phyloP scores from a whole-genome alignment of 2,797 vertebrate genomes.

The Syndactyla subalaris region DNA sequence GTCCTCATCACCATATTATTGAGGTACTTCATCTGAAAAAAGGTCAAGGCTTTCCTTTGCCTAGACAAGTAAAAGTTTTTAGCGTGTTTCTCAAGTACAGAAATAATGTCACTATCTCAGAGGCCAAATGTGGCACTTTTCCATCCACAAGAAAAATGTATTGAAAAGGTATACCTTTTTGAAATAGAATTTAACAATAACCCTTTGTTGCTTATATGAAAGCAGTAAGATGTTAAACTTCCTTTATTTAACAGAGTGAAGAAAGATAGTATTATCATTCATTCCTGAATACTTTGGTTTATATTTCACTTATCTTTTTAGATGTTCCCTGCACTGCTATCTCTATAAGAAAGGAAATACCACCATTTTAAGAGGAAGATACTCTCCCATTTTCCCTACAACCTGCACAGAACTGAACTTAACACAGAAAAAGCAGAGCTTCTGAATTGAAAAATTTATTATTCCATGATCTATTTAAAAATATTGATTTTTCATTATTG shows the following conservation, averaged over 20 bases:
- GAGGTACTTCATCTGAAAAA: background rate
- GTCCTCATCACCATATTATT: background rate
- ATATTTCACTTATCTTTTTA: background rate
- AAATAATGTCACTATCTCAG: background rate
- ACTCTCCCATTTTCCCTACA: background rate
- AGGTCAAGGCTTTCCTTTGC: slow-evolving; percentile 20
- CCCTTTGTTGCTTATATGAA: background rate
- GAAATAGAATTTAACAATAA: background rate
- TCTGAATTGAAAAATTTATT: background rate
- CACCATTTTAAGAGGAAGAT: background rate
- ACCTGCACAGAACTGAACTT: background rate
- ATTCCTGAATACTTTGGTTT: background rate
- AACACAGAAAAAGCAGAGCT: background rate
- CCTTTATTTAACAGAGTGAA: background rate
- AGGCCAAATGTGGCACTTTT: background rate
- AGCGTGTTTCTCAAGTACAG: background rate
- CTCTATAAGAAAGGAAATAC: background rate
- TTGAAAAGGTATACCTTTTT: background rate
- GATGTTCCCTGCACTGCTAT: background rate
- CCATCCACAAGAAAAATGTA: background rate
- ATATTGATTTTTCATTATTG: background rate
- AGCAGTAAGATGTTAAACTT: background rate
- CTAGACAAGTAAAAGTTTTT: background rate
- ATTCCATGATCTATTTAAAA: background rate
- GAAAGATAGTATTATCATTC: background rate